Evolutionary conservation across 30 jellyfish, hydroid and myxozoan species (phyloP), one percentile per base, ranked within the genome.

Genomic region (Aurelia aurita complex sp. Pacific): DNA sequence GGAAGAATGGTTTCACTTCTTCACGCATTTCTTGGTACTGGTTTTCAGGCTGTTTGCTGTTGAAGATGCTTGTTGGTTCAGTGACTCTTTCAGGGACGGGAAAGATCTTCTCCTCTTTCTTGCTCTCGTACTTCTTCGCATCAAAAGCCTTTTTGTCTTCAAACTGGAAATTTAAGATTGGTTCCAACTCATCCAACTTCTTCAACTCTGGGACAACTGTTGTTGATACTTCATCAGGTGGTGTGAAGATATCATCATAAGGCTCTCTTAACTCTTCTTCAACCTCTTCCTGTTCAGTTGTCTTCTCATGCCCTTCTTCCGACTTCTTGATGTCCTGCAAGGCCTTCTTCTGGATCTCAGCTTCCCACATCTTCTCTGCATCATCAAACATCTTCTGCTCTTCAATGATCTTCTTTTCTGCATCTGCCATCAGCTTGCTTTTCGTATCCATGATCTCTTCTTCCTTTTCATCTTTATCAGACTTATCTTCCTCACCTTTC

Each of bases 331-430:
- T 64, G 43, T 84, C 87, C 52, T 81, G 71, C 55, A 32, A 51
- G 43, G 82, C 88, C 34, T 73, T 84, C 88, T 84, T 73, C 80
- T 73, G 18, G 38, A 84, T 73, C 61, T 73, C 82, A 40, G 59
- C 77, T 53, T 84, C 87, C 93, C 93, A 84, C 55, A 29, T 33
- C 82, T 84, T 84, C 55, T 84, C 93, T 2, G 93, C 93, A 34
- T 84, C 87, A 23, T 46, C 87, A 66, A 73, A 84, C 79, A 59
- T 5, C 53, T 84, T 84, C 76, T 84, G 87, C 57, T 72, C 87
- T 63, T 62, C 77, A 2, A 69, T 33, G 34, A 73, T 51, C 50
- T 51, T 52, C 60, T 64, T 67, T 57, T 73, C 82, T 7, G 68
- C 87, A 6, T 84, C 82, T 50, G 52, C 50, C 51, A 59, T 17